A percentile compares a stretch with the other conserved stretches of the same genome.
These are phyloP conservation scores for Natator depressus DNA, from an alignment of 2,113 vertebrate genomes.

Conservation along the genomic window DNA sequence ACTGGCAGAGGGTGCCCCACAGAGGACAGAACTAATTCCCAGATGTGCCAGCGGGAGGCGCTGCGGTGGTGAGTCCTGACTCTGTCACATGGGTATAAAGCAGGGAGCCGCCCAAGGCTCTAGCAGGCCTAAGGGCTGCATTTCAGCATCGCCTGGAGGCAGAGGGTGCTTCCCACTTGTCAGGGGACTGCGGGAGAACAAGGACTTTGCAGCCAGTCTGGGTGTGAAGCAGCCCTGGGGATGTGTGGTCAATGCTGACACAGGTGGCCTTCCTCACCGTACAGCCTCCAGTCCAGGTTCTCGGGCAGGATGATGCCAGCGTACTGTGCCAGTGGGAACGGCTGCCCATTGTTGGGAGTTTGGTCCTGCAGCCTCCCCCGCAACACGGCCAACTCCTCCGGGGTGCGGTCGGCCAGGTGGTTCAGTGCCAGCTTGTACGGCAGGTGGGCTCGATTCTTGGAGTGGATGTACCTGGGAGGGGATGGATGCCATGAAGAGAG, in stretches of 20 bases:
- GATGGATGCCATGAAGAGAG: neutral
- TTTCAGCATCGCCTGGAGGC: too few species aligned
- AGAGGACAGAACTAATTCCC: too few species aligned
- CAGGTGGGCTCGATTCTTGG: constrained; percentile 80
- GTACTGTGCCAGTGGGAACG: constrained; percentile 66
- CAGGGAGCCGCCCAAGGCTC: neutral
- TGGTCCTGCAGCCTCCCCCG: constrained; percentile 70
- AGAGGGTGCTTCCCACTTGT: too few species aligned
- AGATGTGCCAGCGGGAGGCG: too few species aligned
- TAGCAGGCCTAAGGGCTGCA: too few species aligned
- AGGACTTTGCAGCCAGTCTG: neutral
- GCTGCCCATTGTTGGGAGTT: constrained; percentile 72
- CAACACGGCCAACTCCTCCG: constrained; percentile 71
- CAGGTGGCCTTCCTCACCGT: constrained; percentile 59
- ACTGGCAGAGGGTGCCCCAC: too few species aligned
- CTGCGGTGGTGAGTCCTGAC: too few species aligned
- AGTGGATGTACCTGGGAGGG: constrained; percentile 76
- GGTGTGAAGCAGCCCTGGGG: too few species aligned
- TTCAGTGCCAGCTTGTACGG: constrained; percentile 77
- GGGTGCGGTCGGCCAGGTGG: constrained; percentile 76
- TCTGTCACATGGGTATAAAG: neutral
- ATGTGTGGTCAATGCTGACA: too few species aligned
- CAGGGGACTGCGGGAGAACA: neutral
- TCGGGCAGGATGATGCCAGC: constrained; percentile 73
- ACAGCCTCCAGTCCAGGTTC: constrained; percentile 83